A percentile compares a stretch with the other conserved stretches of the same genome.
Evolutionary conservation across 2,797 vertebrate genomes (phyloP).

Genomic region (Enteromius argenteus): DNA sequence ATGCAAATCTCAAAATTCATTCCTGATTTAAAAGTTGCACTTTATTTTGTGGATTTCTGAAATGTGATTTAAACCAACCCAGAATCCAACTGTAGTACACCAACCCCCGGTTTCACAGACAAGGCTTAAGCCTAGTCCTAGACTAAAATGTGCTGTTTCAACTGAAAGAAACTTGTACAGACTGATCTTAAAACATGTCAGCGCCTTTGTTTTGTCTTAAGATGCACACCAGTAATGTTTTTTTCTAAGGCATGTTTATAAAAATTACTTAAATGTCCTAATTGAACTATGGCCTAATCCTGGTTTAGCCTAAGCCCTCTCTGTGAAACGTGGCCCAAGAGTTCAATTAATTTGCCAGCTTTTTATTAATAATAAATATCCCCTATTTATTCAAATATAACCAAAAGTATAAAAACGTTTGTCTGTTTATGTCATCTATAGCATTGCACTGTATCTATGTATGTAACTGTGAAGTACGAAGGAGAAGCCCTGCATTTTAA

Average conservation of each 20-base stretch:
- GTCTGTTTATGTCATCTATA: not conserved
- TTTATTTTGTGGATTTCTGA: constrained; percentile 33
- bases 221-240: too few relatives aligned
- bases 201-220: too few relatives aligned
- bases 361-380: constrained; percentile 5
- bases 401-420: not conserved
- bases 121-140: too few relatives aligned
- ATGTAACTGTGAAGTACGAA: constrained; percentile 27
- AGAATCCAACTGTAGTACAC: not conserved
- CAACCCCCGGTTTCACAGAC: too few relatives aligned
- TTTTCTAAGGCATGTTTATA: too few relatives aligned
- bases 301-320: too few relatives aligned
- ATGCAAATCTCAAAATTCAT: not conserved
- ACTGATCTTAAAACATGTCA: too few relatives aligned
- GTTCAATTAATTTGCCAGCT: not conserved
- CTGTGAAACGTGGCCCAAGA: not conserved
- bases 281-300: too few relatives aligned
- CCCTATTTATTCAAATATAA: constrained; percentile 26
- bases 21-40: constrained; percentile 50
- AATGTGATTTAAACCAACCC: constrained; percentile 16
- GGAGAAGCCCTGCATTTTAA: not conserved
- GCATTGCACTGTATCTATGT: constrained; percentile 13
- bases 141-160: too few relatives aligned
- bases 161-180: too few relatives aligned
- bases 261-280: too few relatives aligned